phyloP scores from a whole-genome alignment of 2,113 vertebrate species.

The Macaca fascicularis region T2T-MFA8v1.1 NC_088395.1:77500001-77500500 shows the following conservation, averaged over 20 bases:
- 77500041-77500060: neutral
- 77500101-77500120: neutral
- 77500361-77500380: neutral
- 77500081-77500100: neutral
- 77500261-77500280: neutral
- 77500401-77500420: too few relatives aligned
- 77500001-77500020: neutral
- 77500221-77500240: neutral
- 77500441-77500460: too few relatives aligned
- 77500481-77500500: neutral
- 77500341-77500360: neutral
- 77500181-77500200: neutral
- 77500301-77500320: neutral
- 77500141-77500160: neutral
- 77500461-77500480: neutral
- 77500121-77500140: neutral
- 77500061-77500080: neutral
- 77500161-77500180: neutral
- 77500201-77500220: neutral
- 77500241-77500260: neutral
- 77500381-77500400: too few relatives aligned
- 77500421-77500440: too few relatives aligned
- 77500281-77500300: neutral
- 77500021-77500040: neutral
- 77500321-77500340: neutral